A percentile compares a stretch with the other conserved stretches of the same genome.
Evolutionary conservation across 2,113 vertebrate species (phyloP).

Genomic region (Hiodon alosoides): DNA sequence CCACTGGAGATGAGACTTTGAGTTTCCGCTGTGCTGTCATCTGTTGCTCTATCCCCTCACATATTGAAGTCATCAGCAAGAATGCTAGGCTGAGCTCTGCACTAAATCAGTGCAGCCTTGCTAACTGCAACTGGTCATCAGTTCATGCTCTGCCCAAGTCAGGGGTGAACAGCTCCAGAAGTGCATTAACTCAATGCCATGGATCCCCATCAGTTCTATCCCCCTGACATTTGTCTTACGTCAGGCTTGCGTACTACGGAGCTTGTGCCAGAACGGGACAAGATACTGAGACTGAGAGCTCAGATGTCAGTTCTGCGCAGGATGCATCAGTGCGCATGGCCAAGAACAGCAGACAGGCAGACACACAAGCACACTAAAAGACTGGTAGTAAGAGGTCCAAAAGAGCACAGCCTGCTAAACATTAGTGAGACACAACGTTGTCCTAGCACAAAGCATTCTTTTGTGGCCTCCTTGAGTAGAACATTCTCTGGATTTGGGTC

Average conservation of each 20-base stretch:
- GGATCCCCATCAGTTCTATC: background rate
- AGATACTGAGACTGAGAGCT: background rate
- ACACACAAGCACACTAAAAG: background rate
- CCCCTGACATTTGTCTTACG: background rate
- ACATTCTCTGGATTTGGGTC: background rate
- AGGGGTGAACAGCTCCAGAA: background rate
- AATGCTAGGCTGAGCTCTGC: constrained; percentile 8
- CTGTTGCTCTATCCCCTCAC: constrained; percentile 5
- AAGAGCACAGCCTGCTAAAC: background rate
- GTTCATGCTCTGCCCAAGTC: background rate
- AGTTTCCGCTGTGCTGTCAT: background rate
- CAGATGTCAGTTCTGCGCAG: background rate
- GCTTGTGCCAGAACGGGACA: background rate
- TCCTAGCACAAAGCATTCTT: background rate
- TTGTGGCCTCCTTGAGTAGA: background rate
- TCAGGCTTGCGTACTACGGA: background rate
- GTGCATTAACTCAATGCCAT: background rate
- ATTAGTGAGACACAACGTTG: background rate
- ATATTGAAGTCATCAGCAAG: constrained; percentile 15
- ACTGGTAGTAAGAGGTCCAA: background rate
- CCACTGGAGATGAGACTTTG: background rate
- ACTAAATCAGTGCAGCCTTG: constrained; percentile 9
- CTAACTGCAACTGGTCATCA: background rate
- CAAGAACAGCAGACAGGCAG: background rate
- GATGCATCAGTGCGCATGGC: background rate